A percentile compares a stretch with the other conserved stretches of the same genome.
Conservation (phyloP, 2,888 invertebrate species). For the Allygus modestus region DNA sequence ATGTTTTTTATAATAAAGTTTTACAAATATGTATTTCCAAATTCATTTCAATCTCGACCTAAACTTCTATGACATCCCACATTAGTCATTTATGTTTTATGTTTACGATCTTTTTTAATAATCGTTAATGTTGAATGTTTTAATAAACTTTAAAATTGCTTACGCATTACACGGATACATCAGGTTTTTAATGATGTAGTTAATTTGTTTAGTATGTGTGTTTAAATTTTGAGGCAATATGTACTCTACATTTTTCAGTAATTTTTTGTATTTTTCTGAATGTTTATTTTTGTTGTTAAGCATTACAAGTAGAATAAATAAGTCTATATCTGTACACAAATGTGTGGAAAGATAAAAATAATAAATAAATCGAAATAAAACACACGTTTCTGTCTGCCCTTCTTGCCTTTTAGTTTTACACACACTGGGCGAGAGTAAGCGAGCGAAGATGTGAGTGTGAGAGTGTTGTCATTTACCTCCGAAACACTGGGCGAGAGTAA, state of each 20-base stretch:
- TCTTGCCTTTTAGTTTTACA: too few species aligned
- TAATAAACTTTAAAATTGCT: not conserved
- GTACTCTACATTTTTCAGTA: slow-evolving; percentile 19
- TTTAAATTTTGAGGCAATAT: slow-evolving; percentile 35
- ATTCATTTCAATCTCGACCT: not conserved
- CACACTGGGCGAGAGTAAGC: too few species aligned
- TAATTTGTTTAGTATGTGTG: not conserved
- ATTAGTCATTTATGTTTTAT: too few species aligned
- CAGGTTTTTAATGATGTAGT: not conserved
- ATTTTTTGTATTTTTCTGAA: slow-evolving; percentile 23
- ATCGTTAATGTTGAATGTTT: slow-evolving; percentile 8
- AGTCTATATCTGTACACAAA: slow-evolving; percentile 51
- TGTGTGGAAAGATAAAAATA: slow-evolving; percentile 40
- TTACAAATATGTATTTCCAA: not conserved
- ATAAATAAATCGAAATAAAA: slow-evolving; percentile 5
- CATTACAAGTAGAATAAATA: slow-evolving; percentile 22
- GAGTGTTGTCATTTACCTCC: too few species aligned
- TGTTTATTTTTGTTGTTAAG: slow-evolving; percentile 50
- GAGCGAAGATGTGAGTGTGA: too few species aligned
- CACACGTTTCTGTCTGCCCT: too few species aligned
- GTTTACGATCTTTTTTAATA: too few species aligned
- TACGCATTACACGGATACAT: not conserved
- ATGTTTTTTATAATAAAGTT: not conserved
- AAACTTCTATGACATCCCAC: not conserved
- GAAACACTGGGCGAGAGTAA: too few species aligned